Base-by-base conservation (phyloP, 1,140 invertebrate genomes). In the Gryon sp. region DNA sequence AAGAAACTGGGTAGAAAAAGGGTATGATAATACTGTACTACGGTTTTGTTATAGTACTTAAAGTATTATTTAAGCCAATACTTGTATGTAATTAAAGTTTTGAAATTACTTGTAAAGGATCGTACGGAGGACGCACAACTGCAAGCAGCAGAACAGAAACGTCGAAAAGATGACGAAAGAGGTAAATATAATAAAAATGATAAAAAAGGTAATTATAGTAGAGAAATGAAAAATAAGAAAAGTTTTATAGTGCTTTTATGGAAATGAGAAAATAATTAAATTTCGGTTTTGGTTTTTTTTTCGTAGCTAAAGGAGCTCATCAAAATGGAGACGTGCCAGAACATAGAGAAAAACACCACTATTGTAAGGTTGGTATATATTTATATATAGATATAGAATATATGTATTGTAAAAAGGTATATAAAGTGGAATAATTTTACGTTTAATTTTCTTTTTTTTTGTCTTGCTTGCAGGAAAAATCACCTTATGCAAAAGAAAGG, bases 1-100 rank as follows among this genome's bases (percentile, higher is more conserved):
- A 91, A 93, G 81, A 95, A 94, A 88, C 85, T 93, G 73, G 93
- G 92, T 16, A 89, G 93, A 15, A 95, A 95, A 86, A 90, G 93
- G 86, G 92, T 93, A 87, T 88, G 87, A n/a, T n/a, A n/a, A n/a
- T n/a, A n/a, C n/a, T n/a, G n/a, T n/a, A n/a, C n/a, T n/a, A n/a
- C n/a, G n/a, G n/a, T n/a, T n/a, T n/a, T n/a, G n/a, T n/a, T n/a
- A n/a, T n/a, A n/a, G n/a, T n/a, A n/a, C n/a, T n/a, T n/a, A n/a
- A n/a, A n/a, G n/a, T n/a, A n/a, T n/a, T n/a, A n/a, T n/a, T n/a
- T n/a, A n/a, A n/a, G 2, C 2, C 41, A 62, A 19, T 16, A 66
- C 12, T 20, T 38, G 36, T 15, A 32, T 69, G 52, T 19, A 68
- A n/a, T n/a, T n/a, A n/a, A n/a, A n/a, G n/a, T n/a, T n/a, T 48